phyloP scores from a whole-genome alignment of 2,113 vertebrate genomes.

The Sinosuthora webbiana region DNA sequence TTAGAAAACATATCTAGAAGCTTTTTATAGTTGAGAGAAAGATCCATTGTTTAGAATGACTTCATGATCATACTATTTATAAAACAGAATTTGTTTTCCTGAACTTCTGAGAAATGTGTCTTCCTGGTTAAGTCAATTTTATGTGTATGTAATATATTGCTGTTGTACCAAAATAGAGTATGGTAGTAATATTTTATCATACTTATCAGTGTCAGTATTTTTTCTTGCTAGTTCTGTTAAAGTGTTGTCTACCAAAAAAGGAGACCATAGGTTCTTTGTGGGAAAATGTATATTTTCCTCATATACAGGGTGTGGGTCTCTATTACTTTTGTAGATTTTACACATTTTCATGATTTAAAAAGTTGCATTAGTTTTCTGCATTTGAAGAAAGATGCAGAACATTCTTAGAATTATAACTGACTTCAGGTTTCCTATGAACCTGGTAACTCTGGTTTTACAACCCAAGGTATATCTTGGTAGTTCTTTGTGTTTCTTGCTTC shows the following conservation, averaged over 20 bases:
- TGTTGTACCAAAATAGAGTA: slow-evolving; percentile 53
- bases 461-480: neutral
- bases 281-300: neutral
- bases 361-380: neutral
- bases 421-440: neutral
- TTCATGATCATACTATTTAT: slow-evolving; percentile 68
- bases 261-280: neutral
- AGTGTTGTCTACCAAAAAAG: slow-evolving; percentile 33
- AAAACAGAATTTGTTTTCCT: slow-evolving; percentile 72
- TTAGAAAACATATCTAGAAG: slow-evolving; percentile 11
- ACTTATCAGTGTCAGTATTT: slow-evolving; percentile 52
- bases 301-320: neutral
- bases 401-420: neutral
- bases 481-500: neutral
- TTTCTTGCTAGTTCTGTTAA: slow-evolving; percentile 56
- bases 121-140: slow-evolving; percentile 83
- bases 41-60: slow-evolving; percentile 69
- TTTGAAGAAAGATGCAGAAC: neutral
- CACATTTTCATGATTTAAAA: neutral
- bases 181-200: slow-evolving; percentile 70
- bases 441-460: neutral
- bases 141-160: slow-evolving; percentile 43
- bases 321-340: neutral
- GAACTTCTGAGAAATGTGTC: slow-evolving; percentile 78
- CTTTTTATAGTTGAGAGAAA: slow-evolving; percentile 58